These are phyloP conservation scores for Platycercus adscitus DNA, from an alignment of 2,113 vertebrate genomes.

Conservation along the genomic window DNA sequence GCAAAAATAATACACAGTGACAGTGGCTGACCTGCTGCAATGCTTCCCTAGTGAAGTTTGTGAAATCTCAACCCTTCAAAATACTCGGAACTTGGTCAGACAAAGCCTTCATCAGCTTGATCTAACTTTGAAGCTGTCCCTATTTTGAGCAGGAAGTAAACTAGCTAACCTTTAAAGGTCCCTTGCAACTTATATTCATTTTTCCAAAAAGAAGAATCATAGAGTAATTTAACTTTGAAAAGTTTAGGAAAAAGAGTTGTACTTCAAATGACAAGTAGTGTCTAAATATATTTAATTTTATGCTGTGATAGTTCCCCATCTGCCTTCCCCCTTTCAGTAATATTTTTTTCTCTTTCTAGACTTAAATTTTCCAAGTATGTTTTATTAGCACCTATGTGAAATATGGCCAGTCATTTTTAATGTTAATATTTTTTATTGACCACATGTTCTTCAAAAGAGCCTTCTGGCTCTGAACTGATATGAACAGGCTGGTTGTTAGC, in stretches of 20 bases:
- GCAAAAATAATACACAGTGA: background rate
- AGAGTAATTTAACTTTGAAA: background rate
- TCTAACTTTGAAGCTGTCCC: background rate
- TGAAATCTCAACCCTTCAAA: background rate
- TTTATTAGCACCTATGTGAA: background rate
- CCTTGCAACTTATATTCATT: background rate
- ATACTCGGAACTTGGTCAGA: background rate
- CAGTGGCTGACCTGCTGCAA: background rate
- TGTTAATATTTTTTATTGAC: background rate
- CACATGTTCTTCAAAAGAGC: rapidly evolving
- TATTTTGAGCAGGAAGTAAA: background rate
- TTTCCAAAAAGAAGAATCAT: background rate
- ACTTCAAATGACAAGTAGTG: background rate
- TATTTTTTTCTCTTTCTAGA: background rate
- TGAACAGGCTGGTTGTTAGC: background rate
- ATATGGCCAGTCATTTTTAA: background rate
- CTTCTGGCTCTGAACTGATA: background rate
- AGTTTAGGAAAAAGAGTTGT: background rate
- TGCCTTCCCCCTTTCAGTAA: background rate
- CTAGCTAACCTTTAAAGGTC: background rate
- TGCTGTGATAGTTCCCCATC: background rate
- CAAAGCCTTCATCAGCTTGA: background rate
- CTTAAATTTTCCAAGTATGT: background rate
- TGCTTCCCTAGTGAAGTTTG: background rate
- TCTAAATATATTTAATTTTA: background rate